These are phyloP conservation scores for Phania funesta DNA, from an alignment of 2,888 invertebrate species.

Conservation along the genomic window DNA sequence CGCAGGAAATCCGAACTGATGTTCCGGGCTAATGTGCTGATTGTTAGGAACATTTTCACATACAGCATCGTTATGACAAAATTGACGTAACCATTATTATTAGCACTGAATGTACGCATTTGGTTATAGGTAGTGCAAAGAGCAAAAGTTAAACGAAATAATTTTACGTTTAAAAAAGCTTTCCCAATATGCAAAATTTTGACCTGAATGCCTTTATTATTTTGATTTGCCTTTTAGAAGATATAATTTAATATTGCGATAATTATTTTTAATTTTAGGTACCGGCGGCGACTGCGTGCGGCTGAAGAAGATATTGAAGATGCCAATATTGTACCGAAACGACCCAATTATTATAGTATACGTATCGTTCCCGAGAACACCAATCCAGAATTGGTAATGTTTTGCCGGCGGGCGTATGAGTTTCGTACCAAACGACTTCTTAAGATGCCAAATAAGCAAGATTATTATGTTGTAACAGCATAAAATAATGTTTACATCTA, in stretches of 20 bases:
- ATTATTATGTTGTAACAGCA: slow-evolving; percentile 70
- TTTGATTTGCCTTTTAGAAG: not conserved
- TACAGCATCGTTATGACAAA: too few species aligned
- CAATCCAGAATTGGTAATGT: slow-evolving; percentile 92
- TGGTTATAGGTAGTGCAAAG: too few species aligned
- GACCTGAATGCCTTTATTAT: too few species aligned
- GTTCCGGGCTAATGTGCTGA: too few species aligned
- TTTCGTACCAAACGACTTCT: slow-evolving; percentile 88
- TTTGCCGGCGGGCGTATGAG: slow-evolving; percentile 97
- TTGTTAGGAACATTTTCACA: too few species aligned
- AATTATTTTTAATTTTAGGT: slow-evolving; percentile 83
- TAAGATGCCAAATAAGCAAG: slow-evolving; percentile 79
- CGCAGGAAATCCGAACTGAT: too few species aligned
- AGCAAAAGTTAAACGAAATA: too few species aligned
- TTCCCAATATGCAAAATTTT: too few species aligned
- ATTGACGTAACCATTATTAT: too few species aligned
- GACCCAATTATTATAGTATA: slow-evolving; percentile 83
- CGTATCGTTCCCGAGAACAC: slow-evolving; percentile 83
- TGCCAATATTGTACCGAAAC: slow-evolving; percentile 87
- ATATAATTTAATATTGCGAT: too few species aligned
- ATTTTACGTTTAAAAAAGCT: too few species aligned
- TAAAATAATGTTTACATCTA: slow-evolving; percentile 49
- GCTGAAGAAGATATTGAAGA: slow-evolving; percentile 88
- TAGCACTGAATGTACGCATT: too few species aligned
- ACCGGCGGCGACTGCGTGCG: slow-evolving; percentile 90